These are phyloP conservation scores for Redunca redunca DNA, from an alignment of 2,113 vertebrate species.

Conservation along the genomic window DNA sequence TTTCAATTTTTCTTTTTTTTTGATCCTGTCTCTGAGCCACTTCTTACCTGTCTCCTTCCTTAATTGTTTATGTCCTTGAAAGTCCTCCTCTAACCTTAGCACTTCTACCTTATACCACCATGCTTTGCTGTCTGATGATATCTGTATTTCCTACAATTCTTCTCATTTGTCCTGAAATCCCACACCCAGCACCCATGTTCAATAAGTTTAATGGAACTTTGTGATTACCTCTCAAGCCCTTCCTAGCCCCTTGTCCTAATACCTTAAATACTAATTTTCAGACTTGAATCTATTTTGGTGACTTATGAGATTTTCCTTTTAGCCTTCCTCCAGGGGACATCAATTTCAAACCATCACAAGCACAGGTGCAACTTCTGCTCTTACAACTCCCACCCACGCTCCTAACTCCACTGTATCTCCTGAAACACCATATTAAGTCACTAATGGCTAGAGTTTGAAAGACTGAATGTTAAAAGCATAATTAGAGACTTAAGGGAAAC, in stretches of 20 bases:
- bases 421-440: constrained; percentile 69
- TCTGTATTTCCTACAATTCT: background rate
- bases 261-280: constrained; percentile 66
- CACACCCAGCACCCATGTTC: background rate
- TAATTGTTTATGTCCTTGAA: background rate
- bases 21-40: background rate
- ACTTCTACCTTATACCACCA: background rate
- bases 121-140: background rate
- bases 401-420: constrained; percentile 57
- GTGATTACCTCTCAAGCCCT: constrained; percentile 36
- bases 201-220: constrained; percentile 30
- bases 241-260: constrained; percentile 56
- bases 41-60: background rate
- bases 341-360: constrained; percentile 63
- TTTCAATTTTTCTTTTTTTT: background rate
- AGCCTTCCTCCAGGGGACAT: constrained; percentile 69
- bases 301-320: constrained; percentile 63
- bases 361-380: constrained; percentile 63
- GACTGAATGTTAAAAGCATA: constrained; percentile 74
- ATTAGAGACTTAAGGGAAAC: constrained; percentile 76
- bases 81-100: background rate
- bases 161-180: background rate
- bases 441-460: constrained; percentile 68
- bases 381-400: constrained; percentile 62
- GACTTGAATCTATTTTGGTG: constrained; percentile 66